phyloP scores from a whole-genome alignment of 2,888 invertebrate genomes.

The Drosophila acutilabella region DNA sequence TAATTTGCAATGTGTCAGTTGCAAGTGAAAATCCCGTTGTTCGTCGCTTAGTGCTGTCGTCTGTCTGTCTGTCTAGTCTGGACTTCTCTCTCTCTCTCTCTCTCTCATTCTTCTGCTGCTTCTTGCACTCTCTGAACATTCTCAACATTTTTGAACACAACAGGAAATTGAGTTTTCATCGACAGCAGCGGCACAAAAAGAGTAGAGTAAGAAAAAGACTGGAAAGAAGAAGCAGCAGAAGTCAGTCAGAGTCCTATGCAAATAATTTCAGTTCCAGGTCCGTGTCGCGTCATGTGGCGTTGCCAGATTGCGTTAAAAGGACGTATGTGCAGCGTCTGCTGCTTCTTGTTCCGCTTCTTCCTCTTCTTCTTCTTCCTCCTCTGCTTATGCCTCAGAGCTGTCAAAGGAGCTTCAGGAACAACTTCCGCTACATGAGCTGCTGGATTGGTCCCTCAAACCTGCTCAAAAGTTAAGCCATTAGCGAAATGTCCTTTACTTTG shows the following conservation, averaged over 20 bases:
- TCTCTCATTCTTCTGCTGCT: background rate
- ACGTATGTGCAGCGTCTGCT: conserved; percentile 17
- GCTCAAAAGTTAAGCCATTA: conserved; percentile 78
- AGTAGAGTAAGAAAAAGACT: too few relatives aligned
- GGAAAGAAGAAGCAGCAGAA: conserved; percentile 8
- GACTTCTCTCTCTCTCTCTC: background rate
- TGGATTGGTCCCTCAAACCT: conserved; percentile 47
- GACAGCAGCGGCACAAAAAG: conserved; percentile 48
- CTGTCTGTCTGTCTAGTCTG: conserved; percentile 14
- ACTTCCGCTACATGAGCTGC: conserved; percentile 65
- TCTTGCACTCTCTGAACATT: conserved; percentile 20
- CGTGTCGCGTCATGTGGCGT: conserved; percentile 60
- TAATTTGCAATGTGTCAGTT: conserved; percentile 75
- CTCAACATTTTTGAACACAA: conserved; percentile 72
- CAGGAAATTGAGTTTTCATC: conserved; percentile 80
- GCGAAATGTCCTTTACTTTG: conserved; percentile 79
- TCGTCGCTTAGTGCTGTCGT: conserved; percentile 21
- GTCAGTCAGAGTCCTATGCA: conserved; percentile 58
- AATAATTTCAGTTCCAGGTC: conserved; percentile 69
- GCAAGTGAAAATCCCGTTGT: conserved; percentile 46
- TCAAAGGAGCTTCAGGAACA: conserved; percentile 77
- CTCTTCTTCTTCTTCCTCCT: conserved; percentile 16
- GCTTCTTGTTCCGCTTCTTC: background rate
- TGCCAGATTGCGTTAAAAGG: conserved; percentile 64
- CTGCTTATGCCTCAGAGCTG: conserved; percentile 50